phyloP scores from a whole-genome alignment of 2,888 invertebrate species.

The Callyntrura guangdongensis region DNA sequence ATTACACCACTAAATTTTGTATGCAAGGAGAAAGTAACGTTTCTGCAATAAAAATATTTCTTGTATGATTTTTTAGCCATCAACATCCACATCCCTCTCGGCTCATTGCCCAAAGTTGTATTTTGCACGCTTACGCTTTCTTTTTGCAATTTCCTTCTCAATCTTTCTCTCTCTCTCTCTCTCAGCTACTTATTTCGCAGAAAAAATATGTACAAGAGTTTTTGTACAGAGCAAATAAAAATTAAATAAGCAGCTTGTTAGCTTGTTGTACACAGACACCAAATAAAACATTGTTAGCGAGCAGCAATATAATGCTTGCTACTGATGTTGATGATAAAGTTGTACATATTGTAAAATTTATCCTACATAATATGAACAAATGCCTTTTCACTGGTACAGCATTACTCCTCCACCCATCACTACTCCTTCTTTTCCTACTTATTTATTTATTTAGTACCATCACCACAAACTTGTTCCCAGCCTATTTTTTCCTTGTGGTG shows the following conservation, averaged over 20 bases:
- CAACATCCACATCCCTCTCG: slow-evolving; percentile 11
- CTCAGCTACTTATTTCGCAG: neutral
- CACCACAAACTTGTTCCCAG: neutral
- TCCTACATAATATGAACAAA: neutral
- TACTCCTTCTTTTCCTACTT: neutral
- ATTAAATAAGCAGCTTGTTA: slow-evolving; percentile 54
- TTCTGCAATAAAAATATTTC: neutral
- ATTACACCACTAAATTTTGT: neutral
- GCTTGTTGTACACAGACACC: neutral
- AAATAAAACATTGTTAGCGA: slow-evolving; percentile 1
- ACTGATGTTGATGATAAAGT: neutral
- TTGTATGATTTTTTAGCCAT: slow-evolving; percentile 22
- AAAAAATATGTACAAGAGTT: neutral
- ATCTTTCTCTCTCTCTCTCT: slow-evolving; percentile 9
- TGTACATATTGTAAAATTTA: neutral
- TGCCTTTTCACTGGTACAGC: neutral
- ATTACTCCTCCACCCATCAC: neutral
- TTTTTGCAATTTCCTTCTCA: neutral
- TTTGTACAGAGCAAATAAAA: slow-evolving; percentile 20
- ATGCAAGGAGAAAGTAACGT: slow-evolving; percentile 11
- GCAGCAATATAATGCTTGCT: neutral
- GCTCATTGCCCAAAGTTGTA: slow-evolving; percentile 48
- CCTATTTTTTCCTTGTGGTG: neutral
- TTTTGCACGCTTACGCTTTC: slow-evolving; percentile 36
- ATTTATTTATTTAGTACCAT: neutral